Evolutionary conservation across 1,140 invertebrate genomes (phyloP), one percentile per base, ranked within the genome.

Genomic region (Drosophila mayri): DNA sequence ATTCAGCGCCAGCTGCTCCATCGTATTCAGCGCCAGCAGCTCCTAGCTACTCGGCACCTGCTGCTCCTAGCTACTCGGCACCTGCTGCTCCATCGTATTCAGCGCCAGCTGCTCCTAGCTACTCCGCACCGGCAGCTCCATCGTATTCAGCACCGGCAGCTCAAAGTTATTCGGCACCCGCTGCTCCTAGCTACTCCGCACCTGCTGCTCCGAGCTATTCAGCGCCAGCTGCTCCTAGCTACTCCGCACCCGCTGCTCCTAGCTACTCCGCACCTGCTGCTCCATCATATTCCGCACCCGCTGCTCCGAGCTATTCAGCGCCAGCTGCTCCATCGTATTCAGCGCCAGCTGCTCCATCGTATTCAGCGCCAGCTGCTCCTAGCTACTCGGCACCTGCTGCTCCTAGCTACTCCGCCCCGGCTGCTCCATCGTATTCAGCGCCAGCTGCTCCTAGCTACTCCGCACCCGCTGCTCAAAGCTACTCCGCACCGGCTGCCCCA

Each of bases 291-390:
- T 79, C 76, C 10, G 66, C 73, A 0, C 73, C 66, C 0, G 57
- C 66, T 0, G 14, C 71, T 14, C 40, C 63, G 0, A 22, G 38
- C 0, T 76, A 79, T 22, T 79, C 76, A 7, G 66, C 73, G 0
- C 73, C 66, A 0, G 57, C 46, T 0, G 22, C 70, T 10, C 20
- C 62, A 16, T 20, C 0, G 0, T 79, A 80, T 25, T 80, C 77
- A 25, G 77, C 77, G 0, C 74, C 74, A 0, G 52, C 66, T 0
- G 14, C 61, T 2, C 35, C 57, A 43, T 9, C 12, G 0, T 79
- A 80, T 25, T 80, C 77, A 25, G 77, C 77, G 0, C 74, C 74
- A 0, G 52, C 71, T 0, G 50, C 64, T 1, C 64, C 76, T 8
- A 0, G 44, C 50, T 5, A 58, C 32, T 20, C 41, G 0, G 18